Evolutionary conservation across 92 coral and sea anemone genomes (phyloP).

Genomic region (Siderastrea siderea): DNA sequence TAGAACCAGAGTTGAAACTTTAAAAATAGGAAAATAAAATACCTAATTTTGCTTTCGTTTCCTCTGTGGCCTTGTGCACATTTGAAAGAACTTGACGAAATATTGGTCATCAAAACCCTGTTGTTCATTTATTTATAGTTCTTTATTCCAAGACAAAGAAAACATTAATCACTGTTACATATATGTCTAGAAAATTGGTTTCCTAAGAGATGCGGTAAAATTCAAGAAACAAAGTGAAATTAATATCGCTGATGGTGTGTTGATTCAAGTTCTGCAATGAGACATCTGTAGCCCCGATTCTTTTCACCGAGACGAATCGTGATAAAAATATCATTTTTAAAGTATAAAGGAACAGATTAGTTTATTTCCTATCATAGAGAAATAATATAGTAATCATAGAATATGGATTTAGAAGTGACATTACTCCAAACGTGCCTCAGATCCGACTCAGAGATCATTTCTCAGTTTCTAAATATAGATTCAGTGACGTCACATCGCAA

Average conservation of each 20-base stretch:
- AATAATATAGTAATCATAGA: not conserved
- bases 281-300: not conserved
- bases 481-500: constrained; percentile 15
- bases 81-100: too few relatives aligned
- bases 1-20: too few relatives aligned
- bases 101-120: too few relatives aligned
- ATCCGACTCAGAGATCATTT: not conserved
- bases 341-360: not conserved
- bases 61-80: too few relatives aligned
- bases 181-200: too few relatives aligned
- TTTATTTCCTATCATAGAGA: not conserved
- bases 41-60: too few relatives aligned
- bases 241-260: not conserved
- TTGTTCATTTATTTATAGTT: too few relatives aligned
- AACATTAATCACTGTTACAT: too few relatives aligned
- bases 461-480: constrained; percentile 14
- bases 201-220: not conserved
- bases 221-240: not conserved
- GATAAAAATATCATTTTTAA: not conserved
- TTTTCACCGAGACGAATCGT: not conserved
- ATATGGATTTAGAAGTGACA: not conserved
- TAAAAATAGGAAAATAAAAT: too few relatives aligned
- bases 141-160: too few relatives aligned
- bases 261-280: not conserved
- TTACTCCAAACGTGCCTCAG: not conserved